These are phyloP conservation scores for Phyllotreta cruciferae DNA, from an alignment of 2,888 invertebrate genomes.

Conservation along the genomic window DNA sequence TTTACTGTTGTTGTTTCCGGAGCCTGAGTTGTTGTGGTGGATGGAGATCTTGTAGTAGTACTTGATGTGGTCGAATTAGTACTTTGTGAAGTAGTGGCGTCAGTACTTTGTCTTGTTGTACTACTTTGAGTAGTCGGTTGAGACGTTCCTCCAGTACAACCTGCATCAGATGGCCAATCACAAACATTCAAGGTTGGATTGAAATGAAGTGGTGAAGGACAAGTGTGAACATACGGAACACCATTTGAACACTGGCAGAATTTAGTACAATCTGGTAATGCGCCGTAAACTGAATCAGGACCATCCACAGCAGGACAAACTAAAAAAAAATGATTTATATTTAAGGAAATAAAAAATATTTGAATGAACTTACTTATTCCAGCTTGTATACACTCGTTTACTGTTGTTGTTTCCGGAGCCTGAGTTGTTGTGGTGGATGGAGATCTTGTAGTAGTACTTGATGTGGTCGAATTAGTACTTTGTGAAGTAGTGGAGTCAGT, in stretches of 20 bases:
- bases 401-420: background rate
- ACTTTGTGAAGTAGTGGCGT: background rate
- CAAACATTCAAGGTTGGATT: constrained; percentile 32
- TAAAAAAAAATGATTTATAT: too few species aligned
- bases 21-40: too few species aligned
- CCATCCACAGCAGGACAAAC: constrained; percentile 17
- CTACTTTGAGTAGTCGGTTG: background rate
- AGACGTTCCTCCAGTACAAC: constrained; percentile 12
- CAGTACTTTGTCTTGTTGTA: background rate
- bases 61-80: background rate
- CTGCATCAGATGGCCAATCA: constrained; percentile 26
- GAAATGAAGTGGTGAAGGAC: constrained; percentile 34
- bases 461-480: background rate
- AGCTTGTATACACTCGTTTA: background rate
- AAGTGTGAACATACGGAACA: constrained; percentile 25
- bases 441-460: constrained; percentile 1
- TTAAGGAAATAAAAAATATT: too few species aligned
- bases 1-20: too few species aligned
- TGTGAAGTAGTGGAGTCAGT: constrained; percentile 4
- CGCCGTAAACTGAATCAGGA: constrained; percentile 29
- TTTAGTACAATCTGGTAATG: constrained; percentile 30
- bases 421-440: background rate
- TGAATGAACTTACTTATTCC: background rate
- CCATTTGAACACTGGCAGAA: constrained; percentile 39
- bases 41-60: too few species aligned